Evolutionary conservation across 2,113 vertebrate species (phyloP).

Genomic region (Lontra canadensis): DNA sequence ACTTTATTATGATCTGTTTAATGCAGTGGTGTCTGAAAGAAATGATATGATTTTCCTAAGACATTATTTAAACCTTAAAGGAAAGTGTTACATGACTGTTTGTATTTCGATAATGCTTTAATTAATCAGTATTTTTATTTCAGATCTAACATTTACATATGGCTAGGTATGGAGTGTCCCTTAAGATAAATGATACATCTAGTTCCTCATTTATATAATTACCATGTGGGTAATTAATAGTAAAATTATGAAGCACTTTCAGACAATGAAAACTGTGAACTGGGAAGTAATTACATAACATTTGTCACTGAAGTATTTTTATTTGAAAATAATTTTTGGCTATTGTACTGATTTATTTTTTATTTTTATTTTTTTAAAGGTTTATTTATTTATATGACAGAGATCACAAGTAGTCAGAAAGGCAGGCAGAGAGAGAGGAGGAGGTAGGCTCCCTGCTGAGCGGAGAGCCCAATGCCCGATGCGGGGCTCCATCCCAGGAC

Average conservation of each 20-base stretch:
- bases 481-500: too few species aligned
- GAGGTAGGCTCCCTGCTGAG: too few species aligned
- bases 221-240: neutral
- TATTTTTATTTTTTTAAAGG: too few species aligned
- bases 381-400: too few species aligned
- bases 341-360: neutral
- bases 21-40: neutral
- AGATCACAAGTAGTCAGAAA: too few species aligned
- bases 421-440: too few species aligned
- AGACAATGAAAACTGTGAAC: neutral
- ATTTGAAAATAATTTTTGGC: neutral
- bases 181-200: neutral
- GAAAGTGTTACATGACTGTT: neutral
- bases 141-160: neutral
- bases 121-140: neutral
- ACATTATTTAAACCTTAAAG: neutral
- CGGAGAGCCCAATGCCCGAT: too few species aligned
- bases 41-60: neutral
- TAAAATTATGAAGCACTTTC: slow-evolving; percentile 33
- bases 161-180: neutral
- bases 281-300: neutral
- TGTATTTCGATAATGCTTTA: slow-evolving; percentile 10
- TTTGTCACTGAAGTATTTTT: neutral
- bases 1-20: neutral
- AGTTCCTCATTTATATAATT: slow-evolving; percentile 2